Percentiles rank a stretch among this genome's conserved stretches.
Conservation (phyloP, 2,797 vertebrate genomes). For the Sandelia bainsii region DNA sequence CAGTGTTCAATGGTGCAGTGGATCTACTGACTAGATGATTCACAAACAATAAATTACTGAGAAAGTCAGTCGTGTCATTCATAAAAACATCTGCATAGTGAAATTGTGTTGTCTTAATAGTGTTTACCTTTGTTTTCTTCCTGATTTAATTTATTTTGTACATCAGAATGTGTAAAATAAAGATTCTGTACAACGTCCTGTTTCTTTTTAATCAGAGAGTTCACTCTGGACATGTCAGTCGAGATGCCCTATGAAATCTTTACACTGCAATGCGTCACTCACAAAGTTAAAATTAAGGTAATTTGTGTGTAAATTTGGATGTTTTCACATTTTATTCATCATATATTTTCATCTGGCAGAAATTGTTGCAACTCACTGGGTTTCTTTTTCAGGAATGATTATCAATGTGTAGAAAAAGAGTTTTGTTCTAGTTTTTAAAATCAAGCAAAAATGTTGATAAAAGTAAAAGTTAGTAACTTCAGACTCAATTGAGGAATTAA, state of each 20-base stretch:
- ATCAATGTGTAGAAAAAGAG: too few species aligned
- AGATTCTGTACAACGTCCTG: neutral
- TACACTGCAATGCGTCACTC: constrained; percentile 79
- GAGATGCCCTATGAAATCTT: constrained; percentile 88
- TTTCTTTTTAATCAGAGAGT: constrained; percentile 70
- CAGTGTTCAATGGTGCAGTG: too few species aligned
- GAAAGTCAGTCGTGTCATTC: neutral
- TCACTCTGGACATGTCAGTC: constrained; percentile 85
- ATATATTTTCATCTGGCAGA: neutral
- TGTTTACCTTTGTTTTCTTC: neutral
- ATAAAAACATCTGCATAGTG: neutral
- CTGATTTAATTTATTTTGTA: neutral
- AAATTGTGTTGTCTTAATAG: neutral
- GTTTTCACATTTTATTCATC: neutral
- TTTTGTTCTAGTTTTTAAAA: too few species aligned
- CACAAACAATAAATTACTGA: too few species aligned
- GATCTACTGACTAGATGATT: too few species aligned
- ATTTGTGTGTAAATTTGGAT: neutral
- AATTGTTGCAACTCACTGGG: neutral
- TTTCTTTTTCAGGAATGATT: too few species aligned
- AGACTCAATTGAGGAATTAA: too few species aligned
- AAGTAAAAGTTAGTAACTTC: too few species aligned
- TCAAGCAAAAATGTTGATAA: too few species aligned
- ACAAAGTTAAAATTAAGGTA: constrained; percentile 87
- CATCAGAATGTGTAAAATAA: neutral